Base-by-base conservation (phyloP, 1,140 invertebrate species). In the Bombus huntii region DNA sequence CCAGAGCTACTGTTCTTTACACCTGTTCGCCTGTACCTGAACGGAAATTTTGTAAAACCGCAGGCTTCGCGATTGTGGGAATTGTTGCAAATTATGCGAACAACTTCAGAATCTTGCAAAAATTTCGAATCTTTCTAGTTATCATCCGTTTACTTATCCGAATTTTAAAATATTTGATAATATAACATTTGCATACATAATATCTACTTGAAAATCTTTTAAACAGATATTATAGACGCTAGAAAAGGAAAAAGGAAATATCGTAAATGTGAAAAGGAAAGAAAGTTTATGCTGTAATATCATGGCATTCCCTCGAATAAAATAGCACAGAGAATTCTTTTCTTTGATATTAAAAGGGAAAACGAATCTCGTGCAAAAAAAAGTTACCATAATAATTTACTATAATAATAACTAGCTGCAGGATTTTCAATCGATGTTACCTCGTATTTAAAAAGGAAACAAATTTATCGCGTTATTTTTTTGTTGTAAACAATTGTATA, bases 271-370 rank as follows among this genome's bases (percentile, higher is more conserved):
- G 10, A 28, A 62, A 62, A 62, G 59, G 10, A 22, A 47, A 70
- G 25, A 62, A 62, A 62, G 59, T 62, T 62, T n/a, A n/a, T 53
- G 18, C 47, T 22, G 47, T 53, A 62, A 62, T n/a, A 62, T 13
- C 25, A n/a, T 62, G 59, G 59, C 1, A n/a, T 62, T 62, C 3
- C 28, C 59, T 28, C 22, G 3, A n/a, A n/a, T 12, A n/a, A n/a
- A 62, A 62, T 3, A 4, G 28, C 22, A 28, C 28, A 12, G 4
- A 12, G 28, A 5, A n/a, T 62, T 28, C 12, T 62, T 13, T n/a
- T 25, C 59, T n/a, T 62, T 62, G 89, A 89, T 90, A 89, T 90
- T 89, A 89, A 90, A 90, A 62, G 28, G 28, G 2, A 1, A 25
- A 25, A 12, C 25, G 22, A 62, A 62, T n/a, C 59, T 62, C n/a